A percentile compares a stretch with the other conserved stretches of the same genome.
These are phyloP conservation scores for Temnothorax ravouxi DNA, from an alignment of 2,888 invertebrate genomes.

Conservation along the genomic window DNA sequence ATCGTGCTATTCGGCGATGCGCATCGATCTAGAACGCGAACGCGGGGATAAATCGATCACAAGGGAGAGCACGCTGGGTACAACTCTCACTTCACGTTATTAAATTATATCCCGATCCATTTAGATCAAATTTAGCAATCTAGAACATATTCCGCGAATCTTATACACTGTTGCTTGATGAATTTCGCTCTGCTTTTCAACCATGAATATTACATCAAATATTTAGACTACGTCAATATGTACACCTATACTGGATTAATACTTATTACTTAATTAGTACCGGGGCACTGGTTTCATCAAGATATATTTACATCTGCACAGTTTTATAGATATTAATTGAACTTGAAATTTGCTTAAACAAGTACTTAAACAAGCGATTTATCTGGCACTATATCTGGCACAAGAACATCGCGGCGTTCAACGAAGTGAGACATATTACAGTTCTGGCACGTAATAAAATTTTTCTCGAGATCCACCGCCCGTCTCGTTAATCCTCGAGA, in stretches of 20 bases:
- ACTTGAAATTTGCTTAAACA: constrained; percentile 11
- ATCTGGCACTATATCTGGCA: neutral
- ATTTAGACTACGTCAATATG: constrained; percentile 23
- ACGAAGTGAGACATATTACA: constrained; percentile 57
- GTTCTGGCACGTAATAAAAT: constrained; percentile 69
- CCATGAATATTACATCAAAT: constrained; percentile 21
- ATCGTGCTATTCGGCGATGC: constrained; percentile 48
- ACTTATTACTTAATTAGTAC: constrained; percentile 11
- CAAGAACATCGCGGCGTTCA: constrained; percentile 37
- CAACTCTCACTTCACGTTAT: constrained; percentile 20
- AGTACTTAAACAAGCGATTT: constrained; percentile 8
- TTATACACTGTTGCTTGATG: neutral
- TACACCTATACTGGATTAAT: neutral
- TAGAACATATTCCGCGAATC: neutral
- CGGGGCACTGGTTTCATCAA: neutral
- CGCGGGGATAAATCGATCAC: constrained; percentile 39
- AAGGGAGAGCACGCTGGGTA: constrained; percentile 17
- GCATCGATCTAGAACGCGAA: constrained; percentile 45
- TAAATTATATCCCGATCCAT: constrained; percentile 43
- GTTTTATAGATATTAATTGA: constrained; percentile 22
- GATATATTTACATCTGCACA: neutral
- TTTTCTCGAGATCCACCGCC: constrained; percentile 44
- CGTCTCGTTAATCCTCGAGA: constrained; percentile 59
- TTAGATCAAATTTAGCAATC: constrained; percentile 34
- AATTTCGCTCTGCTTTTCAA: constrained; percentile 26